Percentiles rank a stretch among this genome's conserved stretches.
Evolutionary conservation across 2,888 invertebrate genomes (phyloP).

Genomic region (Autographa pulchrina): DNA sequence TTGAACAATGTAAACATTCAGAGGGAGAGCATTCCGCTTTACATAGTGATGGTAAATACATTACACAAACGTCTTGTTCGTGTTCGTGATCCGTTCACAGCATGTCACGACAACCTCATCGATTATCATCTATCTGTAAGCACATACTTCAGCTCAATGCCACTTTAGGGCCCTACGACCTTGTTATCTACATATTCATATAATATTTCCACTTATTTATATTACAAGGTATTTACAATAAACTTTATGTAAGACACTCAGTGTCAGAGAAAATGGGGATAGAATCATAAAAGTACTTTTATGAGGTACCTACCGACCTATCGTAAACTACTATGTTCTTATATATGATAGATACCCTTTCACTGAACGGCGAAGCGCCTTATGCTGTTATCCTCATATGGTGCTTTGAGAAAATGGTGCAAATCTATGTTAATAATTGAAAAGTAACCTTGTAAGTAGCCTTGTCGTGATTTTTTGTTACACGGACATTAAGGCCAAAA

Average conservation of each 20-base stretch:
- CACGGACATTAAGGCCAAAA: neutral
- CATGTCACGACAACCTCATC: slow-evolving; percentile 42
- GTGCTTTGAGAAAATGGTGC: slow-evolving; percentile 24
- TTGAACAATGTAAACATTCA: slow-evolving; percentile 16
- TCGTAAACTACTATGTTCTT: slow-evolving; percentile 53
- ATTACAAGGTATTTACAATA: slow-evolving; percentile 53
- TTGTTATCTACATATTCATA: slow-evolving; percentile 45
- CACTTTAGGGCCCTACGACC: slow-evolving; percentile 31
- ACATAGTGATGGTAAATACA: slow-evolving; percentile 3
- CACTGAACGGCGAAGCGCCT: slow-evolving; percentile 21
- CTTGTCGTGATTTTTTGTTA: slow-evolving; percentile 15
- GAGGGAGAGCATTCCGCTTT: slow-evolving; percentile 10
- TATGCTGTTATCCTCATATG: slow-evolving; percentile 29
- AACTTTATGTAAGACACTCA: slow-evolving; percentile 46
- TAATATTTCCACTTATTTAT: slow-evolving; percentile 44
- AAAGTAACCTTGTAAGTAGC: slow-evolving; percentile 17
- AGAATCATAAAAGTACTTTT: slow-evolving; percentile 55
- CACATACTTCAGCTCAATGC: slow-evolving; percentile 40
- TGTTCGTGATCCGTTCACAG: slow-evolving; percentile 38
- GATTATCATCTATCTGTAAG: slow-evolving; percentile 50
- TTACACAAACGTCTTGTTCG: slow-evolving; percentile 12
- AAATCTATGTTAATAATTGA: slow-evolving; percentile 13
- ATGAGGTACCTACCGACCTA: slow-evolving; percentile 50
- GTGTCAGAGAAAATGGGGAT: slow-evolving; percentile 46
- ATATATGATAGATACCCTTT: slow-evolving; percentile 46